Evolutionary conservation across 2,797 vertebrate species (phyloP).

Genomic region (Diplodus sargus): DNA sequence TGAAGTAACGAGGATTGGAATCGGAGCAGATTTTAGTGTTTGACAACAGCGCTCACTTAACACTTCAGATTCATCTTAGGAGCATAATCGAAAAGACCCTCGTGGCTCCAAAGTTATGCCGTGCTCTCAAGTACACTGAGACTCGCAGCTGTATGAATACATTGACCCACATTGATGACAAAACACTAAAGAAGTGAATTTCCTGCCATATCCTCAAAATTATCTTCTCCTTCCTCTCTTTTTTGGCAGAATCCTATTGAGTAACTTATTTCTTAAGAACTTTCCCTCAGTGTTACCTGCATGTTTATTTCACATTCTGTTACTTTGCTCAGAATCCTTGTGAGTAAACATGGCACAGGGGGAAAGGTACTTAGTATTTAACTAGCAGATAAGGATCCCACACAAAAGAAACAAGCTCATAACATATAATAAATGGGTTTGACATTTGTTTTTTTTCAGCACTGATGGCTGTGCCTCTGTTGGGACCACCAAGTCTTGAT

Average conservation of each 20-base stretch:
- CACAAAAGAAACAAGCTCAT: not conserved
- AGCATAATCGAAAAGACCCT: slow-evolving; percentile 4
- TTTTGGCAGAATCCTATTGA: no score
- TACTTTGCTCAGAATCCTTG: not conserved
- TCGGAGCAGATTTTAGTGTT: slow-evolving; percentile 14
- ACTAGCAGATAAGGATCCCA: not conserved
- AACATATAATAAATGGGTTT: not conserved
- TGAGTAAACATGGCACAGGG: no score
- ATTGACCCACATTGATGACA: not conserved
- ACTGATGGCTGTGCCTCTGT: no score
- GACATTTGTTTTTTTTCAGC: no score
- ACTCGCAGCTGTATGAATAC: not conserved
- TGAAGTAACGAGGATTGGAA: slow-evolving; percentile 31
- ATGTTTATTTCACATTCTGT: no score
- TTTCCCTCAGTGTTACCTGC: not conserved
- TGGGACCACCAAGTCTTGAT: no score
- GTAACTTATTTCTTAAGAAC: not conserved
- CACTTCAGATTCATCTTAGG: slow-evolving; percentile 20
- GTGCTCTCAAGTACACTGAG: not conserved
- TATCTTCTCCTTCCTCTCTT: not conserved
- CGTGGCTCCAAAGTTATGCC: slow-evolving; percentile 3
- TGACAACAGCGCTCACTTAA: slow-evolving; percentile 33
- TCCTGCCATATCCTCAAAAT: slow-evolving; percentile 4
- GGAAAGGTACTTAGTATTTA: not conserved
- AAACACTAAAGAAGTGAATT: not conserved